Base-by-base conservation (phyloP, 2,888 invertebrate genomes). In the Agriopis leucophaearia region DNA sequence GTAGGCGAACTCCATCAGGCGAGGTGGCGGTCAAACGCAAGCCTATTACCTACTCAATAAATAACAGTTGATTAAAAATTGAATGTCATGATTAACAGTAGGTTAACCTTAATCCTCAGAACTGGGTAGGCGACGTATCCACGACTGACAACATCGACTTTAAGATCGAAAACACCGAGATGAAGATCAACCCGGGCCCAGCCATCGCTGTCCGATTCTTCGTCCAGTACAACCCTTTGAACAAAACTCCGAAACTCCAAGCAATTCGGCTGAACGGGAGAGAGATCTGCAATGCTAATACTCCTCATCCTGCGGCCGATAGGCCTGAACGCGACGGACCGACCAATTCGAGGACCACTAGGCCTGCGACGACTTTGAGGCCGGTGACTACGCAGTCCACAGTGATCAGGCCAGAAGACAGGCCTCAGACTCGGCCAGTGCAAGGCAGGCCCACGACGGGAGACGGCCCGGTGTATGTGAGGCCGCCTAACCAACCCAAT, bases 41-140 rank as follows among this genome's bases (percentile, higher is more conserved):
- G n/a, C n/a, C n/a, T n/a, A n/a, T n/a, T n/a, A n/a, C n/a, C n/a
- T n/a, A n/a, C n/a, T n/a, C n/a, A n/a, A n/a, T n/a, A n/a, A n/a
- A n/a, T n/a, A n/a, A n/a, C n/a, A 27, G 27, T 27, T 27, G 13
- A 27, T 5, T 27, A 27, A 50, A 10, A 18, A 48, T 50, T 4
- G 18, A 18, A 18, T 18, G 8, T 48, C 38, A 15, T 15, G 6
- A n/a, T 15, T 5, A 12, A 6, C 18, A 13, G 42, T 44, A 18
- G 27, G 27, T 40, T 35, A 36, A 45, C 15, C 10, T 16, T 56
- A 50, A n/a, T 13, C 76, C 77, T 10, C 88, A 95, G 95, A 95
- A 95, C 76, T 95, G 95, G 94, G 91, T 95, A 57, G 95, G 95
- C 0, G 95, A 95, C 66, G 94, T 95, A 0, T 89, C 94, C 10